Base-by-base conservation (phyloP, 2,888 invertebrate species). In the Idaea biselata region DNA sequence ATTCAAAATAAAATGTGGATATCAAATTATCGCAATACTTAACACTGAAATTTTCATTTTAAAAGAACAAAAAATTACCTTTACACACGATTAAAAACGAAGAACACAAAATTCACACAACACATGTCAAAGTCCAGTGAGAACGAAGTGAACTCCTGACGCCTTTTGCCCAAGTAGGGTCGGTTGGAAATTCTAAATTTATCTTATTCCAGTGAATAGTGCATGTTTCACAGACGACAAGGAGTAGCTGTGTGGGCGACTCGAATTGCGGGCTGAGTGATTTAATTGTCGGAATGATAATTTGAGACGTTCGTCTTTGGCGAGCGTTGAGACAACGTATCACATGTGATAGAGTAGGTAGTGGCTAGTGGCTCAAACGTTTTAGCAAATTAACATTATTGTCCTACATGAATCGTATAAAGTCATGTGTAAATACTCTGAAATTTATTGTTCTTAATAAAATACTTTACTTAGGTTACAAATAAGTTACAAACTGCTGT, bases 101-200 rank as follows among this genome's bases (percentile, higher is more conserved):
- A 66, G 69, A 70, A 68, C 68, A 70, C 69, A 74, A 77, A 68
- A 73, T 75, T 74, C 63, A 68, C 67, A 67, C 62, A 61, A 74
- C 70, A 75, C 81, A 78, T 79, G 78, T 78, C 78, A 80, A 83
- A 79, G 82, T 80, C 75, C 80, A 80, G 77, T 71, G 75, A 75
- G 75, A 76, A 79, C 83, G 85, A 84, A 80, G 76, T 81, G 80
- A 86, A 84, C 84, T 44, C 44, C 44, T 85, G 86, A 84, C 83
- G 82, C 86, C 88, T 89, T 87, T 86, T 78, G 72, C 82, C 88
- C 84, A 87, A 86, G 83, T 87, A 86, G 83, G 88, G 87, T 80
- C 83, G 86, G 84, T 88, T 89, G 87, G 88, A 89, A 82, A 90
- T 89, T 91, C 91, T 92, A 92, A 89, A 88, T 84, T 88, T 91